These are phyloP conservation scores for Trochalopteron elliotii DNA, from an alignment of 2,113 vertebrate species.

Conservation along the genomic window DNA sequence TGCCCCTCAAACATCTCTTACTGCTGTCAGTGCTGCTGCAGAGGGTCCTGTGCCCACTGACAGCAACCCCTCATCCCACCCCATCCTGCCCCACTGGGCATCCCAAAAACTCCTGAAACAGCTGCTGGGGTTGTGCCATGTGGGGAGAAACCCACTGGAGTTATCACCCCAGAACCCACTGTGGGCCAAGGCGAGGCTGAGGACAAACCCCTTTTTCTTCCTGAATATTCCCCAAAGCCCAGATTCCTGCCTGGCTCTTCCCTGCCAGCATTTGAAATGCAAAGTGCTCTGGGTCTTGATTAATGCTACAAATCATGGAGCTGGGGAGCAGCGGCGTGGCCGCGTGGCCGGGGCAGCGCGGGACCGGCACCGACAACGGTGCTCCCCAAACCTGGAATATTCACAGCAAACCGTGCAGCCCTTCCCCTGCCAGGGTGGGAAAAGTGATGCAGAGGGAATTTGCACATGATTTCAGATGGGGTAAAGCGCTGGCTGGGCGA, in stretches of 20 bases:
- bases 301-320: slow-evolving; percentile 1
- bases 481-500: neutral
- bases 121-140: rapidly evolving
- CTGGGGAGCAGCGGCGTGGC: neutral
- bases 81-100: neutral
- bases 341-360: neutral
- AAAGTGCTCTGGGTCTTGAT: neutral
- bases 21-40: neutral
- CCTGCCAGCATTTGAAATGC: slow-evolving; percentile 22
- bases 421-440: neutral
- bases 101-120: neutral
- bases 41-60: rapidly evolving
- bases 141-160: rapidly evolving
- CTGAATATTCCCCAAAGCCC: neutral
- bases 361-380: neutral
- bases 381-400: neutral
- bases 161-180: rapidly evolving
- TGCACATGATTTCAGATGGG: neutral
- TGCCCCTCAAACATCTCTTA: rapidly evolving
- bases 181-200: rapidly evolving
- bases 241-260: neutral
- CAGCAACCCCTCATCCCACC: neutral
- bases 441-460: neutral
- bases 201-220: neutral
- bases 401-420: neutral